Evolutionary conservation across 2,888 invertebrate genomes (phyloP).

Genomic region (Syritta pipiens): DNA sequence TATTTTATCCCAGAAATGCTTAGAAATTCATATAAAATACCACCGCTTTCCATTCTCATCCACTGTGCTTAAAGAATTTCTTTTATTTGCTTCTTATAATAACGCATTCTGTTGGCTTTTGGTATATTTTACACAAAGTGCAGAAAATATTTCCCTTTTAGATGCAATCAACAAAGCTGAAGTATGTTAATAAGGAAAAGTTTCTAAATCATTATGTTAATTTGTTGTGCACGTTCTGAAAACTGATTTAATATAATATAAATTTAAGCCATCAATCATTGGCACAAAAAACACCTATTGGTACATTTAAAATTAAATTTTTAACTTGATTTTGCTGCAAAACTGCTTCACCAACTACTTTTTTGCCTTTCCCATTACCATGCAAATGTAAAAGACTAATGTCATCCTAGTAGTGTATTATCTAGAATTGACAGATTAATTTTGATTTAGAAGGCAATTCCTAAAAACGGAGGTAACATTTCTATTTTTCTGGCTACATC

Average conservation of each 20-base stretch:
- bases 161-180: not conserved
- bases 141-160: not conserved
- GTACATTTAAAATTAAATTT: no score
- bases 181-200: no score
- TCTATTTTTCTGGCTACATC: conserved; percentile 16
- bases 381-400: conserved; percentile 24
- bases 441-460: conserved; percentile 33
- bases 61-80: not conserved
- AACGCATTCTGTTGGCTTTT: not conserved
- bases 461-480: conserved; percentile 29
- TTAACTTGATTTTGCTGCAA: conserved; percentile 23
- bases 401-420: no score
- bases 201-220: no score
- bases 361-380: conserved; percentile 39
- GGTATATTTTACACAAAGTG: conserved; percentile 8
- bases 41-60: conserved; percentile 2
- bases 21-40: conserved; percentile 46
- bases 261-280: no score
- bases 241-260: no score
- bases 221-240: no score
- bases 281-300: no score
- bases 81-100: conserved; percentile 23
- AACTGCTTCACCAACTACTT: conserved; percentile 24
- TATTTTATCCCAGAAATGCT: conserved; percentile 6
- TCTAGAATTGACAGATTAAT: conserved; percentile 19